A percentile compares a stretch with the other conserved stretches of the same genome.
These are phyloP conservation scores for Thamnophis sirtalis DNA, from an alignment of 2,113 vertebrate genomes.

Conservation along the genomic window DNA sequence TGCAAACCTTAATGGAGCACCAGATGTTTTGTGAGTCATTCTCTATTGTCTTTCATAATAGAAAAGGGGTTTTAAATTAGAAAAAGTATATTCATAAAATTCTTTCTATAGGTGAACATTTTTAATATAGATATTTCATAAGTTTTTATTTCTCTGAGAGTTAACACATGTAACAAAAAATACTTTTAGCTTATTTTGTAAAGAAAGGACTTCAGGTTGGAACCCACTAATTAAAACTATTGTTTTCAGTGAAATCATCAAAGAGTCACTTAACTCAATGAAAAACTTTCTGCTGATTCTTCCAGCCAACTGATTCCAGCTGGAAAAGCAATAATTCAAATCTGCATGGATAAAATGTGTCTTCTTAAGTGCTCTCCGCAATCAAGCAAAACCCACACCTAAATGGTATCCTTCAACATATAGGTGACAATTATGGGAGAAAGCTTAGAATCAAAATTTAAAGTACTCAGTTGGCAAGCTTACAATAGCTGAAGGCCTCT, in stretches of 20 bases:
- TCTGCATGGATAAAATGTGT: constrained; percentile 40
- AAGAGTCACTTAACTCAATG: constrained; percentile 39
- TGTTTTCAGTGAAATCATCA: constrained; percentile 36
- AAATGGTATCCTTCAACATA: constrained; percentile 42
- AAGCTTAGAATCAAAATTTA: constrained; percentile 45
- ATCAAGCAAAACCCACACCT: constrained; percentile 58
- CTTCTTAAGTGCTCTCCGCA: constrained; percentile 59
- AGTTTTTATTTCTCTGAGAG: background rate
- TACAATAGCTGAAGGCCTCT: constrained; percentile 32
- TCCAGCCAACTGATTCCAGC: constrained; percentile 43
- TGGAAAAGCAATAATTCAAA: constrained; percentile 43
- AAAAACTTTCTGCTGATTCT: constrained; percentile 24
- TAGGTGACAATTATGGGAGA: constrained; percentile 59
- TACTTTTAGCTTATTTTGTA: background rate
- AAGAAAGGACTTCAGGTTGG: constrained; percentile 9
- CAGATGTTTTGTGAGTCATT: constrained; percentile 46
- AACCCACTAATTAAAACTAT: constrained; percentile 45
- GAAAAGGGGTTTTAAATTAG: constrained; percentile 47
- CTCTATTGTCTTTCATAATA: constrained; percentile 35
- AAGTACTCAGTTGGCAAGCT: constrained; percentile 40
- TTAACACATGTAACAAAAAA: background rate
- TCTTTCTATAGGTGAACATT: background rate
- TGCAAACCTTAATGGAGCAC: constrained; percentile 22
- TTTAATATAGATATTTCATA: background rate
- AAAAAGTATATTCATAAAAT: background rate